phyloP scores from a whole-genome alignment of 2,888 invertebrate species.

The Uropetala carovei region DNA sequence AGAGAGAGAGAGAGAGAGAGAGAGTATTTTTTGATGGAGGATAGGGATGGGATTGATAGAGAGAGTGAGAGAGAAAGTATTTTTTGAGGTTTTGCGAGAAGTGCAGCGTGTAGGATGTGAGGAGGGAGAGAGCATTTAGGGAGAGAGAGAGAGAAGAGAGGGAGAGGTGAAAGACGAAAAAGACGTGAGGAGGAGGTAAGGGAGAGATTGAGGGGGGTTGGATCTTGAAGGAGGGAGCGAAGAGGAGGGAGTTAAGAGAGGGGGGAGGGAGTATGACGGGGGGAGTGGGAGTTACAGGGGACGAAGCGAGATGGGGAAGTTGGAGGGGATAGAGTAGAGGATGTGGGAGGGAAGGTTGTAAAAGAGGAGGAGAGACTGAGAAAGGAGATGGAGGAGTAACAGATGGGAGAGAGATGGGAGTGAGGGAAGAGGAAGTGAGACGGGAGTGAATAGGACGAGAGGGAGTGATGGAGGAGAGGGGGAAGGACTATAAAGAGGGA shows the following conservation, averaged over 20 bases:
- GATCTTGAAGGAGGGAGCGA: no score
- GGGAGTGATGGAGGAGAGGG: neutral
- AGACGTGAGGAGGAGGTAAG: no score
- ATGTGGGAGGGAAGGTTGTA: no score
- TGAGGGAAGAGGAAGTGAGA: neutral
- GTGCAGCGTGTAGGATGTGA: neutral
- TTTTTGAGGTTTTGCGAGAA: neutral
- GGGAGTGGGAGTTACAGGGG: neutral
- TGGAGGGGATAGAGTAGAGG: neutral
- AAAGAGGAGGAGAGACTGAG: neutral
- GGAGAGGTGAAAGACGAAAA: neutral
- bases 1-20: no score
- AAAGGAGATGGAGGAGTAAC: neutral
- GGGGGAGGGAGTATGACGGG: neutral
- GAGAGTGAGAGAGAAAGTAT: no score
- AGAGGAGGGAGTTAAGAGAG: neutral
- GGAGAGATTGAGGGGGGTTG: no score
- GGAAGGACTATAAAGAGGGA: no score
- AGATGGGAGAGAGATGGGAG: neutral
- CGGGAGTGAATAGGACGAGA: neutral
- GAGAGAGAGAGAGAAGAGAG: no score
- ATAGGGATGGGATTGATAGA: no score
- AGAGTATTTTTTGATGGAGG: no score
- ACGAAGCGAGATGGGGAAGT: neutral
- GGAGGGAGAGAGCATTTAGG: no score